These are phyloP conservation scores for Clarias batrachus DNA, from an alignment of 2,113 vertebrate species.

Conservation along the genomic window DNA sequence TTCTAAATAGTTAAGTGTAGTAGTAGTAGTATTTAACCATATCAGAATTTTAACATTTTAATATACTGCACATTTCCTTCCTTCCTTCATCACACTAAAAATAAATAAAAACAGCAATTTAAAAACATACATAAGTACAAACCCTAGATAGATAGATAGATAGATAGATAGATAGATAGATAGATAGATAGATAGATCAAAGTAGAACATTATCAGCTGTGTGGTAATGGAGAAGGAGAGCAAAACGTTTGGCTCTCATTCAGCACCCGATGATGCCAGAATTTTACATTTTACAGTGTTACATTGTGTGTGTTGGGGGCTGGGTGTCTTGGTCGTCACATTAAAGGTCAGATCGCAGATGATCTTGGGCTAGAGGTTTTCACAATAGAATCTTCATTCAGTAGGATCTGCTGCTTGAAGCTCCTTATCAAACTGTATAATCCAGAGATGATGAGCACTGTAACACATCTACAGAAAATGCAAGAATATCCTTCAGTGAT, in stretches of 20 bases:
- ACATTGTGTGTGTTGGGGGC: conserved; percentile 11
- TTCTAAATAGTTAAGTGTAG: background rate
- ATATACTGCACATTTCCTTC: background rate
- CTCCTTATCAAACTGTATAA: too few species aligned
- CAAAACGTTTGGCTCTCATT: background rate
- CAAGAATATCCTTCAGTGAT: background rate
- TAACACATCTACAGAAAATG: too few species aligned
- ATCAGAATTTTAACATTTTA: background rate
- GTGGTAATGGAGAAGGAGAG: background rate
- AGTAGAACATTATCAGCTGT: background rate
- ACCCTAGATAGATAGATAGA: background rate
- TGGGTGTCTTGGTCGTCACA: background rate
- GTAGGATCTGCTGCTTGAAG: background rate
- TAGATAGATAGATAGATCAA: too few species aligned
- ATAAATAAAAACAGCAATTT: background rate
- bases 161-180: background rate
- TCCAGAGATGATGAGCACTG: background rate
- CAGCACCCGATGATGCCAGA: background rate
- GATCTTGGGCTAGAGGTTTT: background rate
- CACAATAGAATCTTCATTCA: background rate
- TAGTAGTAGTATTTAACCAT: too few species aligned
- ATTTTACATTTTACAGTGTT: background rate
- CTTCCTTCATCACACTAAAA: background rate
- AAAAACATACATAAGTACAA: background rate
- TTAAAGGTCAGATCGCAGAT: background rate